These are phyloP conservation scores for Syrmaticus mikado DNA, from an alignment of 2,113 vertebrate species.

Conservation along the genomic window DNA sequence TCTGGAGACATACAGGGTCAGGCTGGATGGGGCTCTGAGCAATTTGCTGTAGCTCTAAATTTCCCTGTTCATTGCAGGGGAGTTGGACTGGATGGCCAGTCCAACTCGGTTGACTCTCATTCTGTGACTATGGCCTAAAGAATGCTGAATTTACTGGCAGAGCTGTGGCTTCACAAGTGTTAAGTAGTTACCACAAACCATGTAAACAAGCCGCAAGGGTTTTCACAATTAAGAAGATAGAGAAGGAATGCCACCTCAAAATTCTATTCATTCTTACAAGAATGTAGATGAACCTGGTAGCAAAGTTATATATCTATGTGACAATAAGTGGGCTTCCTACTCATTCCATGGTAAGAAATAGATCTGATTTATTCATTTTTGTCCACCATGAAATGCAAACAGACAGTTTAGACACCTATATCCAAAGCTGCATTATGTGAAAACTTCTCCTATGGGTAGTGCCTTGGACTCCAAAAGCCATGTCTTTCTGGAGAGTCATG, in stretches of 20 bases:
- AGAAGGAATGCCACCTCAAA: background rate
- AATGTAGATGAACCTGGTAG: background rate
- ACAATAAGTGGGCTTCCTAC: background rate
- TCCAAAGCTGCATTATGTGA: background rate
- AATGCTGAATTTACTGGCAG: background rate
- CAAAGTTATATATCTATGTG: background rate
- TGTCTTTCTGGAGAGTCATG: background rate
- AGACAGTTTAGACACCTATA: background rate
- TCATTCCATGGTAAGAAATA: background rate
- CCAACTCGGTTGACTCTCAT: no score
- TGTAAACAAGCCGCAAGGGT: background rate
- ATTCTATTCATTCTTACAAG: background rate
- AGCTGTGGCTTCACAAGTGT: background rate
- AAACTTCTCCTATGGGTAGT: background rate
- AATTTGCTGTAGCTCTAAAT: no score
- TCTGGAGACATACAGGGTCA: no score
- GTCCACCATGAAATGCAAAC: background rate
- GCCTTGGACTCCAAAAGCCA: background rate
- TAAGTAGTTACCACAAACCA: background rate
- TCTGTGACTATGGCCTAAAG: background rate
- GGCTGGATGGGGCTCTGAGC: no score
- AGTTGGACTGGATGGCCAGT: no score
- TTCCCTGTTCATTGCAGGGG: no score
- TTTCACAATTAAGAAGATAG: background rate
- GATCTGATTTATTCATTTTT: background rate